Evolutionary conservation across 2,113 vertebrate genomes (phyloP).

Genomic region (Anhinga anhinga): DNA sequence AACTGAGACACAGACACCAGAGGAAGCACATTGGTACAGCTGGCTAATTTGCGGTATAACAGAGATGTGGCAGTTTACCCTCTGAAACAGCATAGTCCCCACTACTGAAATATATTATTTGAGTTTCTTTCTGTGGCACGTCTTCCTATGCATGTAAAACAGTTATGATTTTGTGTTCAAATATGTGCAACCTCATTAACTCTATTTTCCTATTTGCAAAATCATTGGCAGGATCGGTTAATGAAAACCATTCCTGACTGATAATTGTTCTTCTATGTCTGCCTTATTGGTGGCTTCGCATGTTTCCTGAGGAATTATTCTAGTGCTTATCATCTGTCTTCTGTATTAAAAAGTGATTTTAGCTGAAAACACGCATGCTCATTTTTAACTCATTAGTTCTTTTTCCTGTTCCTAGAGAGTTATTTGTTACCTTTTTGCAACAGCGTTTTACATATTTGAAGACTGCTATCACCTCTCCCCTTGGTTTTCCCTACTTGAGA

Average conservation of each 20-base stretch:
- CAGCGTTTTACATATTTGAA: background rate
- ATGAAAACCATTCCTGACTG: background rate
- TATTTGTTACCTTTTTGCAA: background rate
- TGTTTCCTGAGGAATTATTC: background rate
- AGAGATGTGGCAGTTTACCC: background rate
- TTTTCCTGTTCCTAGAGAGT: background rate
- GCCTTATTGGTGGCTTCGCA: background rate
- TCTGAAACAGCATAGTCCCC: background rate
- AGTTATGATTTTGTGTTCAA: no score
- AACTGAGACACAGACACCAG: background rate
- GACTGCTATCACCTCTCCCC: background rate
- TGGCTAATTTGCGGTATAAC: background rate
- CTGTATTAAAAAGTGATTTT: background rate
- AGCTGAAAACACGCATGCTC: background rate
- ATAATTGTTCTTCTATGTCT: background rate
- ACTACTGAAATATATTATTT: background rate
- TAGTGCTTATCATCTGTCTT: background rate
- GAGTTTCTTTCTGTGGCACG: background rate
- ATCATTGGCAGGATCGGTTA: no score
- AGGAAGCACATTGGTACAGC: background rate
- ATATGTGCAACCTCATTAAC: no score
- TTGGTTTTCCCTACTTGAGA: background rate
- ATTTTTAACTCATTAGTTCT: background rate
- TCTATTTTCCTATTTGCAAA: no score
- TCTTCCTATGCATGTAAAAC: no score